Evolutionary conservation across 2,113 vertebrate species (phyloP).

Genomic region (Artemisiospiza belli): DNA sequence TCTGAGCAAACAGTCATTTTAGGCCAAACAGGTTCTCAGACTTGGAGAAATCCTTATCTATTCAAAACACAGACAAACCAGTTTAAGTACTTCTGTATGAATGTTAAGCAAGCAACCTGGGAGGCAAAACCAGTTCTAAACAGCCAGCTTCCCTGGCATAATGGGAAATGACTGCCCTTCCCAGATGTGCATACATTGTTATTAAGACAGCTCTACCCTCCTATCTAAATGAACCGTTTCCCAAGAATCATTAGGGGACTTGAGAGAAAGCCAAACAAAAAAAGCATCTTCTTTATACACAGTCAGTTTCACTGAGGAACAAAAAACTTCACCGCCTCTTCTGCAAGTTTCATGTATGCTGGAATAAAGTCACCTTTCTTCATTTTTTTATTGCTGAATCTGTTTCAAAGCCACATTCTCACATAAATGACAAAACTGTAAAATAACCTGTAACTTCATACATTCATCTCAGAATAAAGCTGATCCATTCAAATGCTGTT

Average conservation of each 20-base stretch:
- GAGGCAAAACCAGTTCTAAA: conserved; percentile 37
- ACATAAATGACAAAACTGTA: background rate
- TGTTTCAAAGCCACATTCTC: background rate
- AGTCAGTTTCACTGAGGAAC: background rate
- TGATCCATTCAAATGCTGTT: background rate
- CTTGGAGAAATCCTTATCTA: conserved; percentile 13
- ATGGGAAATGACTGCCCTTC: background rate
- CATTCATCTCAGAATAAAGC: background rate
- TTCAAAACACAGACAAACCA: conserved; percentile 21
- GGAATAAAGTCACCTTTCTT: background rate
- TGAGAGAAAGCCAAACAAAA: background rate
- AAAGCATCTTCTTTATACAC: background rate
- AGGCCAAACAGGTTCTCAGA: conserved; percentile 7
- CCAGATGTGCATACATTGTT: background rate
- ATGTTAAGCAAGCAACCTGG: background rate
- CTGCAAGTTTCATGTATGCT: background rate
- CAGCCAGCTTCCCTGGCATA: background rate
- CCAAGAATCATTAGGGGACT: background rate
- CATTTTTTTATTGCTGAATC: background rate
- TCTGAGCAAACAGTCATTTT: background rate
- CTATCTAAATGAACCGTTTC: background rate
- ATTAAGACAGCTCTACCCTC: background rate
- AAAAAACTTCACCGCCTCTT: background rate
- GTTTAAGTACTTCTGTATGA: background rate
- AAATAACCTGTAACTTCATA: background rate